These are phyloP conservation scores for Embidobia sp. DNA, from an alignment of 2,888 invertebrate species.

Conservation along the genomic window DNA sequence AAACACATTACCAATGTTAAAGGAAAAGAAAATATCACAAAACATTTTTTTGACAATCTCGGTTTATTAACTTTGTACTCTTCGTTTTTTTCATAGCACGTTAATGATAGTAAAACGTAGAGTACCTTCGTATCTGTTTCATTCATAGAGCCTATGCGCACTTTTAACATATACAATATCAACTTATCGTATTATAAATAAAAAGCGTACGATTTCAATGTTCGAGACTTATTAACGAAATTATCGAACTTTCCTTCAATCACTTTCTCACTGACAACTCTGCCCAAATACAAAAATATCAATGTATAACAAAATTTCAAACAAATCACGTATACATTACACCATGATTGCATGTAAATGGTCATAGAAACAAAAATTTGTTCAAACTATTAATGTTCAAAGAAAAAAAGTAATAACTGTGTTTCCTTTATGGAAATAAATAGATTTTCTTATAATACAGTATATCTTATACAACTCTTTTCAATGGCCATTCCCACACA, in stretches of 20 bases:
- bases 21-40: neutral
- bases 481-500: too few relatives aligned
- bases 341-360: constrained; percentile 1
- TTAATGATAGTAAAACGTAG: constrained; percentile 50
- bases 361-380: neutral
- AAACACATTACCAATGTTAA: too few relatives aligned
- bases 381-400: too few relatives aligned
- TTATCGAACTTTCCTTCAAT: constrained; percentile 55
- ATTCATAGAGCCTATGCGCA: constrained; percentile 44
- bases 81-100: constrained; percentile 38
- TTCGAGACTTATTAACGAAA: constrained; percentile 41
- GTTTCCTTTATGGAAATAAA: too few relatives aligned
- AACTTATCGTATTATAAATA: constrained; percentile 57
- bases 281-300: constrained; percentile 38
- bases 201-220: constrained; percentile 46
- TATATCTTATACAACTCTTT: too few relatives aligned
- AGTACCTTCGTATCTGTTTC: constrained; percentile 41
- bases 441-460: too few relatives aligned
- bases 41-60: constrained; percentile 37
- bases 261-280: constrained; percentile 13
- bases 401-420: too few relatives aligned
- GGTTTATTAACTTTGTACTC: constrained; percentile 59
- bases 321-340: constrained; percentile 2
- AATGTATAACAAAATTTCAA: constrained; percentile 29
- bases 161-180: constrained; percentile 53